Evolutionary conservation across 2,888 invertebrate species (phyloP).

Genomic region (Folsomia manolachei): DNA sequence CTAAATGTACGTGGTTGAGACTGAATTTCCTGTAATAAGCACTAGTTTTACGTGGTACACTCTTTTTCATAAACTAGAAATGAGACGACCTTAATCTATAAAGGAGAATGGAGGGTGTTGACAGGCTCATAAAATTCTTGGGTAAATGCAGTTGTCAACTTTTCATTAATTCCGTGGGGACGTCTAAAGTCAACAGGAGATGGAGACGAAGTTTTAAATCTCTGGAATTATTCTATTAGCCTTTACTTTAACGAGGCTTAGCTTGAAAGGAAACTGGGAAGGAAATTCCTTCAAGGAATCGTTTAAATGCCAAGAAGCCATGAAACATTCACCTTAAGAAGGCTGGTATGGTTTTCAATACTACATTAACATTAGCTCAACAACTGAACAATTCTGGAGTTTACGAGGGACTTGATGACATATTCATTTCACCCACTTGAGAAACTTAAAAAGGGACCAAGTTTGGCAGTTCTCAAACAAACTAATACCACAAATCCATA

Average conservation of each 20-base stretch:
- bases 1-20: not conserved
- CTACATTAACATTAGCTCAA: constrained; percentile 43
- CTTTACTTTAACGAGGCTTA: no score
- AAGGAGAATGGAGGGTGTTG: not conserved
- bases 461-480: not conserved
- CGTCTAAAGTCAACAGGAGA: not conserved
- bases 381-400: constrained; percentile 47
- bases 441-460: not conserved
- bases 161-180: constrained; percentile 1
- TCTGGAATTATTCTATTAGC: no score
- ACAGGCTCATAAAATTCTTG: not conserved
- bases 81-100: not conserved
- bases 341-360: constrained; percentile 34
- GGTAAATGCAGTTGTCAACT: not conserved
- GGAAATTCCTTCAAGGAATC: no score
- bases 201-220: not conserved
- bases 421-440: constrained; percentile 37
- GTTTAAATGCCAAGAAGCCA: no score
- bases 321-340: no score
- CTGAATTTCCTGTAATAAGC: no score
- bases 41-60: no score
- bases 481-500: not conserved
- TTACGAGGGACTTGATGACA: constrained; percentile 49
- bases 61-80: no score
- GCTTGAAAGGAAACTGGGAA: no score